These are phyloP conservation scores for Artibeus jamaicensis DNA, from an alignment of 2,797 vertebrate genomes.

Conservation along the genomic window DNA sequence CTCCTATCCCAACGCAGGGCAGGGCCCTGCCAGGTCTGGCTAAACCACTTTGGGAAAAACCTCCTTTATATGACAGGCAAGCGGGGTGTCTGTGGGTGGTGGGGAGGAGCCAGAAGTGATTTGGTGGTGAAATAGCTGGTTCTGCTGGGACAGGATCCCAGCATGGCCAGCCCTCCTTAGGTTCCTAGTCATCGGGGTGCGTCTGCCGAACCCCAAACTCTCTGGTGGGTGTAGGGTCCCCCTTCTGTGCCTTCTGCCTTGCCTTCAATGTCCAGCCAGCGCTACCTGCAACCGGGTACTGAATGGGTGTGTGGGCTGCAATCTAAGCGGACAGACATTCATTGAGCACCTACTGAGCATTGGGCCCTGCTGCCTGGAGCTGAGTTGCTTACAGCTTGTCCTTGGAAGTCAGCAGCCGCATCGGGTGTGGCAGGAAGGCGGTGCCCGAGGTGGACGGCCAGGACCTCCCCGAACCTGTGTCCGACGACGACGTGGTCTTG, in stretches of 20 bases:
- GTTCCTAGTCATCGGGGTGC: neutral
- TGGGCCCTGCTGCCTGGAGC: neutral
- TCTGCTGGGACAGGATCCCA: conserved; percentile 11
- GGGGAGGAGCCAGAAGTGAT: conserved; percentile 50
- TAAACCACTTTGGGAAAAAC: conserved; percentile 35
- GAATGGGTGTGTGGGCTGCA: neutral
- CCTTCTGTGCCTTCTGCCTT: neutral
- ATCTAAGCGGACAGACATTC: neutral
- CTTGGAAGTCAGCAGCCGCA: neutral
- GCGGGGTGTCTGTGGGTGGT: conserved; percentile 40
- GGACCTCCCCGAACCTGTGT: neutral
- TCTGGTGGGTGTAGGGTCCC: neutral
- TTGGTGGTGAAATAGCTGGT: conserved; percentile 23
- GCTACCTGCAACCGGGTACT: neutral
- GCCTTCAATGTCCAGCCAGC: neutral
- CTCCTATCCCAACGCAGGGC: neutral
- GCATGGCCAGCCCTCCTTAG: neutral
- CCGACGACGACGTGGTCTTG: neutral
- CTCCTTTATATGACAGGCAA: conserved; percentile 52
- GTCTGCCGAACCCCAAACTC: neutral
- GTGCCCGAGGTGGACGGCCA: neutral
- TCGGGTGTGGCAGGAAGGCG: neutral
- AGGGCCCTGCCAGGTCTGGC: conserved; percentile 51
- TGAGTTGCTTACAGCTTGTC: neutral
- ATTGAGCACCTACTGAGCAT: neutral